phyloP scores from a whole-genome alignment of 1,140 invertebrate genomes.

The Papilio glaucus region DNA sequence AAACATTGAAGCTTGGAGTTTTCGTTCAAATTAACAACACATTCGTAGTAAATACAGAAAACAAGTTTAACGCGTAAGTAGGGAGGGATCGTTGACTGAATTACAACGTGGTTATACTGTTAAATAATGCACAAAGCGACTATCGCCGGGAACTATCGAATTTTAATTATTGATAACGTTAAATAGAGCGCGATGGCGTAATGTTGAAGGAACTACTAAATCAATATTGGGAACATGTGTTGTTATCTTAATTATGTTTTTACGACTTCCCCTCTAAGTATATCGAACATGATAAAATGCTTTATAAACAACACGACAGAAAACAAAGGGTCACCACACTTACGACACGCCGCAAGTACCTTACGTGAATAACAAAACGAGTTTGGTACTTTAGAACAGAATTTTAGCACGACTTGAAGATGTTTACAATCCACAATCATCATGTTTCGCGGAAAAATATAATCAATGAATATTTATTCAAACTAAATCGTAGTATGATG shows the following conservation, averaged over 20 bases:
- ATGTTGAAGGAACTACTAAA: constrained; percentile 30
- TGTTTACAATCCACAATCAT: constrained; percentile 19
- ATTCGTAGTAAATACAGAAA: constrained; percentile 16
- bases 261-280: constrained; percentile 33
- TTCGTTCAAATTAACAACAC: constrained; percentile 8
- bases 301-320: constrained; percentile 20
- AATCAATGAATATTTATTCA: constrained; percentile 30
- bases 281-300: constrained; percentile 24
- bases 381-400: constrained; percentile 17
- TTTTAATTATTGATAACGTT: constrained; percentile 34
- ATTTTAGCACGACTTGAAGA: constrained; percentile 3
- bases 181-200: constrained; percentile 28
- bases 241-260: constrained; percentile 38
- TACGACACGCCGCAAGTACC: constrained; percentile 15
- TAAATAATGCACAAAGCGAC: constrained; percentile 26
- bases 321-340: constrained; percentile 24
- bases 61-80: constrained; percentile 9
- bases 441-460: constrained; percentile 30
- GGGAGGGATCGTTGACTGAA: constrained; percentile 18
- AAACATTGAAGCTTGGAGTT: constrained; percentile 2
- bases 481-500: constrained; percentile 22
- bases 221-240: constrained; percentile 36
- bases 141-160: constrained; percentile 21
- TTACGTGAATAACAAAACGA: constrained; percentile 17
- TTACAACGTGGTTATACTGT: neutral